phyloP scores from a whole-genome alignment of 2,113 vertebrate genomes.

The Corythornis vintsioides region DNA sequence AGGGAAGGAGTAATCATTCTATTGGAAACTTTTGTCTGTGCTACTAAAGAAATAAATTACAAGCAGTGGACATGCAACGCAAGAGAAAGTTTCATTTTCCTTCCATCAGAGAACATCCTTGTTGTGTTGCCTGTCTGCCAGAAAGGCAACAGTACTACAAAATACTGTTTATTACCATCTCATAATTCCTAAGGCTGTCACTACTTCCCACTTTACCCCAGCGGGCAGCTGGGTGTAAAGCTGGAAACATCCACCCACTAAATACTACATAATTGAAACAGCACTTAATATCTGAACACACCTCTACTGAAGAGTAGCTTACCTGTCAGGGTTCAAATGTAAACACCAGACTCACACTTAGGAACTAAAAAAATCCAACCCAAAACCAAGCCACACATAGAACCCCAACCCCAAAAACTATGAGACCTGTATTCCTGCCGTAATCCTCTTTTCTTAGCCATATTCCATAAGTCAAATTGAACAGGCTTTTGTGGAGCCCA shows the following conservation, averaged over 20 bases:
- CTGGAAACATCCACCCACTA: constrained; percentile 36
- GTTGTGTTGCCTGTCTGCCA: neutral
- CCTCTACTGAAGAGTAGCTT: neutral
- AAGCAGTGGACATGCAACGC: neutral
- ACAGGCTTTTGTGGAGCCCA: neutral
- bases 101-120: neutral
- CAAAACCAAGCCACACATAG: neutral
- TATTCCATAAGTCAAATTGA: neutral
- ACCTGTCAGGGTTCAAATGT: neutral
- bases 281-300: neutral
- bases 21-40: neutral
- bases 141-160: neutral
- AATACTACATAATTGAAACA: neutral
- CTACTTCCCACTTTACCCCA: neutral
- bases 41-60: neutral
- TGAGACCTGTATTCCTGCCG: neutral
- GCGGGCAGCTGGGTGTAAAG: neutral
- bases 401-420: neutral
- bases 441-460: neutral
- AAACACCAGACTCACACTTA: neutral
- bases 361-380: neutral
- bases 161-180: neutral
- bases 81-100: neutral
- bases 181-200: neutral
- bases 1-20: neutral